Percentiles rank a stretch among this genome's conserved stretches.
Evolutionary conservation across 2,888 invertebrate species (phyloP).

Genomic region (Laspeyria flexula): DNA sequence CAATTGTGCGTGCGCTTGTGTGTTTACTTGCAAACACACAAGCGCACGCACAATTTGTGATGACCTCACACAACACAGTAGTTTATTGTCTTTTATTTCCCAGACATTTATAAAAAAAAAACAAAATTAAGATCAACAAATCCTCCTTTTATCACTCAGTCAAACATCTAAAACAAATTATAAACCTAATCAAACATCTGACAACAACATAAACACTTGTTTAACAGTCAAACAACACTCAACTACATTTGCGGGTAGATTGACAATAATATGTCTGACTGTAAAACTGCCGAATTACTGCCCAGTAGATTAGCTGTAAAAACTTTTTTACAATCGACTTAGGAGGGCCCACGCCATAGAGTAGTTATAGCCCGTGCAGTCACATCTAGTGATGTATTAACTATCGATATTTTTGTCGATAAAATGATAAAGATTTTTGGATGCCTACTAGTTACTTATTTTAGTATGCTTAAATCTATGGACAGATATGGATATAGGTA

Average conservation of each 20-base stretch:
- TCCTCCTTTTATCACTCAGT: neutral
- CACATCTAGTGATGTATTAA: slow-evolving; percentile 38
- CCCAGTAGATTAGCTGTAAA: slow-evolving; percentile 76
- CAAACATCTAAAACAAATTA: slow-evolving; percentile 7
- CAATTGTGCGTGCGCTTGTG: too few relatives aligned
- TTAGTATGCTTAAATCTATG: too few relatives aligned
- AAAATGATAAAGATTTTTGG: too few relatives aligned
- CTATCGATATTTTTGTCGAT: neutral
- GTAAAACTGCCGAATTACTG: slow-evolving; percentile 60
- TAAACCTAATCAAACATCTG: slow-evolving; percentile 8
- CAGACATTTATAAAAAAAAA: too few relatives aligned
- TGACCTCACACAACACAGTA: too few relatives aligned
- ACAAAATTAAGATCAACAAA: neutral
- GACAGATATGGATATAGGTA: too few relatives aligned
- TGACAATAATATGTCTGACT: slow-evolving; percentile 60
- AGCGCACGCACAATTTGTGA: too few relatives aligned
- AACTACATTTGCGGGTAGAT: slow-evolving; percentile 70
- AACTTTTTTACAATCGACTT: slow-evolving; percentile 80
- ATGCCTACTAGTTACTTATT: too few relatives aligned
- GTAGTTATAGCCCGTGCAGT: too few relatives aligned
- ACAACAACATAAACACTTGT: slow-evolving; percentile 55
- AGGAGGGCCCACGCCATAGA: slow-evolving; percentile 42
- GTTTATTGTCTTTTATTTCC: too few relatives aligned
- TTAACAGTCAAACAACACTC: slow-evolving; percentile 67
- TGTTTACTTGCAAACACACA: too few relatives aligned